A percentile compares a stretch with the other conserved stretches of the same genome.
phyloP scores from a whole-genome alignment of 2,113 vertebrate species.

The Rhinolophus sinicus region DNA sequence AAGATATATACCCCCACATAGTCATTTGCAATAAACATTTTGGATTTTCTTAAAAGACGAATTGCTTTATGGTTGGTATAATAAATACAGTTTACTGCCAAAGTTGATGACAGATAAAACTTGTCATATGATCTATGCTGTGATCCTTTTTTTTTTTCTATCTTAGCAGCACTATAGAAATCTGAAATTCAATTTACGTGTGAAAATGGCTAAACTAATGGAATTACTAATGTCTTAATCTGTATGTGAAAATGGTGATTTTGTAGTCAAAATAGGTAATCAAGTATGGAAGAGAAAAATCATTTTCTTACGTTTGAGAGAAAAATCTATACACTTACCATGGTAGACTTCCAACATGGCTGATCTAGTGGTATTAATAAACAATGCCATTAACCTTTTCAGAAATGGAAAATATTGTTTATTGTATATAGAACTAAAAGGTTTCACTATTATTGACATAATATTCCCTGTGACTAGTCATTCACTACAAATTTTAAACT shows the following conservation, averaged over 20 bases:
- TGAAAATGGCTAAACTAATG: not conserved
- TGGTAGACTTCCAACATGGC: not conserved
- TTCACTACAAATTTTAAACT: not conserved
- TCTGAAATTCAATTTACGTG: not conserved
- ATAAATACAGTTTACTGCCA: not conserved
- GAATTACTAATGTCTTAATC: not conserved
- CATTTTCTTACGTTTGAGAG: not conserved
- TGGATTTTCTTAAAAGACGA: not conserved
- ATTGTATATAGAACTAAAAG: not conserved
- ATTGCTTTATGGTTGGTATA: not conserved
- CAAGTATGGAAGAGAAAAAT: not conserved
- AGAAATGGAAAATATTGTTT: not conserved
- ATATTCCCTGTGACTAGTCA: not conserved
- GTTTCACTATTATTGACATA: not conserved
- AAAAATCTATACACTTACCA: not conserved
- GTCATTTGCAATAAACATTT: not conserved
- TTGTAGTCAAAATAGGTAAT: not conserved
- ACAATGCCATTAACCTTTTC: not conserved
- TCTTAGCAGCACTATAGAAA: not conserved
- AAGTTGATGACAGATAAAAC: conserved; percentile 14
- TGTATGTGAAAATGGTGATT: conserved; percentile 1
- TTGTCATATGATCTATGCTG: not conserved
- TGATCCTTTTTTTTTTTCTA: not conserved
- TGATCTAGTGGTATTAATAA: not conserved
- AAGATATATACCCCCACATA: not conserved